Conservation (phyloP, 1,140 invertebrate genomes). For the Anastatus disparis region DNA sequence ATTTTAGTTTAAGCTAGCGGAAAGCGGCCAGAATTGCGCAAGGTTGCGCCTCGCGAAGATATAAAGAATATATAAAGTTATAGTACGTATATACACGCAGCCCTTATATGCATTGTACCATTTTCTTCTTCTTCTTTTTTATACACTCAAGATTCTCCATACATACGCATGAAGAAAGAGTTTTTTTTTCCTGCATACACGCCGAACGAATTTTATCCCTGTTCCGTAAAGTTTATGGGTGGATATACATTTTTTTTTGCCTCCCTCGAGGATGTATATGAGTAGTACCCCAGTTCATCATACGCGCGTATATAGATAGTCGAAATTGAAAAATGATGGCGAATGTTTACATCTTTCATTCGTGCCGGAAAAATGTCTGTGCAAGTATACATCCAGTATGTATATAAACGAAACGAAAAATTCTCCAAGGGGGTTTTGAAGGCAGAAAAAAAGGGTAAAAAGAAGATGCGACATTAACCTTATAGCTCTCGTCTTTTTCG, state of each 20-base stretch:
- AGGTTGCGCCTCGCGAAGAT: slow-evolving; percentile 25
- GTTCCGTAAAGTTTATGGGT: slow-evolving; percentile 7
- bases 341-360: slow-evolving; percentile 20
- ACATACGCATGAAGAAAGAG: background rate
- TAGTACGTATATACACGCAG: no score
- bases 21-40: slow-evolving; percentile 32
- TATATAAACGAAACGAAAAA: background rate
- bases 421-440: no score
- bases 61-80: slow-evolving; percentile 31
- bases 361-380: background rate
- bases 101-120: no score
- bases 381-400: no score
- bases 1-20: slow-evolving; percentile 51
- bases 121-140: no score
- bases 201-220: background rate
- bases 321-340: slow-evolving; percentile 36
- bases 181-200: no score
- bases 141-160: background rate
- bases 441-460: background rate
- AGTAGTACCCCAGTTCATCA: slow-evolving; percentile 17
- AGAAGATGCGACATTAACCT: slow-evolving; percentile 1
- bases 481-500: background rate
- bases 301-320: background rate
- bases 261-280: background rate
- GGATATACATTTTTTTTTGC: background rate